These are phyloP conservation scores for Agrotis clavis DNA, from an alignment of 2,888 invertebrate genomes.

Conservation along the genomic window DNA sequence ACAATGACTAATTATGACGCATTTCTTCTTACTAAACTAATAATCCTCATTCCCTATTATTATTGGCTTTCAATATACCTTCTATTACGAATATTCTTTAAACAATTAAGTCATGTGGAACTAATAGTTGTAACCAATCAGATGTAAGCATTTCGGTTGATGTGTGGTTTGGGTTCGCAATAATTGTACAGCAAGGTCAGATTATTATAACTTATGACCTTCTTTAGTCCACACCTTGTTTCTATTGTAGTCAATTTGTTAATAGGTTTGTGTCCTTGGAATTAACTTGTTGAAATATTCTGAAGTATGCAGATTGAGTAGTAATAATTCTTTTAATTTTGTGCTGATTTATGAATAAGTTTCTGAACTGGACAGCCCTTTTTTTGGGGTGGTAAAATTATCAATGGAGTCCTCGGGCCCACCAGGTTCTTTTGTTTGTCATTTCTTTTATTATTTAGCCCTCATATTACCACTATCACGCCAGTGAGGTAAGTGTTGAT, in stretches of 20 bases:
- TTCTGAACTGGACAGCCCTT: background rate
- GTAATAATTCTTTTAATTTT: background rate
- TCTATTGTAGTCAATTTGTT: conserved; percentile 17
- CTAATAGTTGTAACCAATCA: conserved; percentile 41
- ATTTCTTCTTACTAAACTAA: conserved; percentile 45
- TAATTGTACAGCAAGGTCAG: conserved; percentile 39
- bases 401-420: no score
- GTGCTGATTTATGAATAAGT: background rate
- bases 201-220: conserved; percentile 30
- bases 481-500: no score
- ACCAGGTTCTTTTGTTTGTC: no score
- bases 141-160: conserved; percentile 21
- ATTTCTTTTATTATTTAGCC: no score
- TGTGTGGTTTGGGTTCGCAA: conserved; percentile 21
- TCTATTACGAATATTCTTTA: conserved; percentile 5
- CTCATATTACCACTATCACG: no score
- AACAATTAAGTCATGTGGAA: conserved; percentile 26
- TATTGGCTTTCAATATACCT: conserved; percentile 16
- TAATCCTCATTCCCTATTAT: conserved; percentile 26
- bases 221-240: conserved; percentile 20
- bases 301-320: no score
- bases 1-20: conserved; percentile 60
- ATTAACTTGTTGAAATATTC: background rate
- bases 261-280: background rate
- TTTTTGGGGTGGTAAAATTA: no score